A percentile compares a stretch with the other conserved stretches of the same genome.
These are phyloP conservation scores for Danaus melanippus DNA, from an alignment of 1,140 invertebrate species.

Conservation along the genomic window DNA sequence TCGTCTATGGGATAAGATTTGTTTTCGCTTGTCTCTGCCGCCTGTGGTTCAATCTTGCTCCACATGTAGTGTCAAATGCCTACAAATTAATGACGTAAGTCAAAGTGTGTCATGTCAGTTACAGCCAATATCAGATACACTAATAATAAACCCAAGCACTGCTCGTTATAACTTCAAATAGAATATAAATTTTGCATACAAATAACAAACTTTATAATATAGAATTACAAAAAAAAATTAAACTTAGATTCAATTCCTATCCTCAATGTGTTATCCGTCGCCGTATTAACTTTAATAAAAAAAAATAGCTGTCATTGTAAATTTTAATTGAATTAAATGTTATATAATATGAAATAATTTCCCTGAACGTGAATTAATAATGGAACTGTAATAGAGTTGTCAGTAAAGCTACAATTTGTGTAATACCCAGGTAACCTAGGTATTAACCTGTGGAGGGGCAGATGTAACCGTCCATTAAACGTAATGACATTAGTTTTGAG, in stretches of 20 bases:
- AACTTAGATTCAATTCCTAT: no score
- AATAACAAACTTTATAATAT: no score
- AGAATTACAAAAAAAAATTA: no score
- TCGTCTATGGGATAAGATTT: slow-evolving; percentile 24
- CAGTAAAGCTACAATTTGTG: slow-evolving; percentile 9
- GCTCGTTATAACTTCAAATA: slow-evolving; percentile 5
- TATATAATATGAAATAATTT: no score
- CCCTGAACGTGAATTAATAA: no score
- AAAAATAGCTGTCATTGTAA: no score
- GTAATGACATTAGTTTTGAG: slow-evolving; percentile 3
- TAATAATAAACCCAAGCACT: not conserved
- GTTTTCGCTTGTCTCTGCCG: slow-evolving; percentile 17
- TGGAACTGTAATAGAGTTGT: no score
- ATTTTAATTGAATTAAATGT: no score
- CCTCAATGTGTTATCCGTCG: no score
- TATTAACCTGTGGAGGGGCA: slow-evolving; percentile 10
- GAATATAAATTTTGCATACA: not conserved
- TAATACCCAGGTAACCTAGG: slow-evolving; percentile 15
- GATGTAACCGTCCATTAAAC: slow-evolving; percentile 1
- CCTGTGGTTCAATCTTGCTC: slow-evolving; percentile 18
- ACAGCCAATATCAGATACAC: slow-evolving; percentile 26
- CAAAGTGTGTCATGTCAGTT: slow-evolving; percentile 36
- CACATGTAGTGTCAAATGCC: slow-evolving; percentile 44
- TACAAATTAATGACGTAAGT: slow-evolving; percentile 49
- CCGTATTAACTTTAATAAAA: no score